Percentiles rank a stretch among this genome's conserved stretches.
Conservation (phyloP, 1,140 invertebrate species). For the Mercenaria mercenaria region DNA sequence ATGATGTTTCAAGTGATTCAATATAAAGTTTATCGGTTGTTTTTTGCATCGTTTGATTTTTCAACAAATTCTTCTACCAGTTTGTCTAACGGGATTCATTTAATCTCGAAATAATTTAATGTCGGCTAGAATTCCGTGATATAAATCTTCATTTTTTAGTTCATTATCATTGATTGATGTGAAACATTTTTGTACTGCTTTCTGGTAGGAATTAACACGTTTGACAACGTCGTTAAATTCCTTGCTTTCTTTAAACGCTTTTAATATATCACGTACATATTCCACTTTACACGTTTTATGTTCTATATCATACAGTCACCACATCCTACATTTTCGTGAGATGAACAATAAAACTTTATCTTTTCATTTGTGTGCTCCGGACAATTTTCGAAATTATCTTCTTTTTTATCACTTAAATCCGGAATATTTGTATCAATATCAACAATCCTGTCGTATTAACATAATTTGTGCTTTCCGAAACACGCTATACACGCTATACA, state of each 20-base stretch:
- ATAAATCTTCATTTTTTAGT: neutral
- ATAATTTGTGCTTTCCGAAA: neutral
- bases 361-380: neutral
- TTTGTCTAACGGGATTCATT: neutral
- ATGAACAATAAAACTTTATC: neutral
- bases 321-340: neutral
- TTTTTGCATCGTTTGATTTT: neutral
- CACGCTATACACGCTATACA: neutral
- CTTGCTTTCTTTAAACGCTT: neutral
- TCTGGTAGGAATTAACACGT: neutral
- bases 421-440: neutral
- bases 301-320: slow-evolving; percentile 1
- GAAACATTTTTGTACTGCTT: neutral
- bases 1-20: too few species aligned
- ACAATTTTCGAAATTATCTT: neutral
- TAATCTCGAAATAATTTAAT: neutral
- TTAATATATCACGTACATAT: neutral
- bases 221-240: neutral
- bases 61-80: neutral
- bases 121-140: neutral
- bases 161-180: neutral
- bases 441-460: neutral
- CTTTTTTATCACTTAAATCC: neutral
- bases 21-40: neutral
- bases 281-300: neutral